phyloP scores from a whole-genome alignment of 1,140 invertebrate genomes.

The Parasteatoda tepidariorum region DNA sequence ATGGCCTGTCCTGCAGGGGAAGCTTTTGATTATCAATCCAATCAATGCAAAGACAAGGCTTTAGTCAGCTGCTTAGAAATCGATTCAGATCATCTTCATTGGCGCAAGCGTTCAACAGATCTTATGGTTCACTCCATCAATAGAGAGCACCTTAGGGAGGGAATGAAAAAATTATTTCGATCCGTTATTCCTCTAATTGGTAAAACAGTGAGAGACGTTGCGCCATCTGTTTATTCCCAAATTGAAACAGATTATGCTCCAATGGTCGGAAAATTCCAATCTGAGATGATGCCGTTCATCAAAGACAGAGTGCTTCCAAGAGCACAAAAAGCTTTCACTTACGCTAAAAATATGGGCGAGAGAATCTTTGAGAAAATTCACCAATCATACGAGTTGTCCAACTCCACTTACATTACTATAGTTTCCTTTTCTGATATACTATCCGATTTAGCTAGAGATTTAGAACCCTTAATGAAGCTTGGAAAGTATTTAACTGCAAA shows the following conservation, averaged over 20 bases:
- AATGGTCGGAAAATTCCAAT: not conserved
- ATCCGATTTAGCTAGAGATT: not conserved
- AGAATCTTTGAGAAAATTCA: not conserved
- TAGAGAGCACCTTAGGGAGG: not conserved
- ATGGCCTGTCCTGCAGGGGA: constrained; percentile 5
- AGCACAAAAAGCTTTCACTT: not conserved
- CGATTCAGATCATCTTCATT: not conserved
- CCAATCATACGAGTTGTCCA: not conserved
- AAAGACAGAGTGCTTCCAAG: not conserved
- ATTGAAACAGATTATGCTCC: not conserved
- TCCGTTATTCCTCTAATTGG: not conserved
- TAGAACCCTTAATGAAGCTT: constrained; percentile 16
- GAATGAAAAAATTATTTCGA: not conserved
- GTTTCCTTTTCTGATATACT: constrained; percentile 6
- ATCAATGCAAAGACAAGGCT: not conserved
- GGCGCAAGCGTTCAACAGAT: not conserved
- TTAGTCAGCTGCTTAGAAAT: constrained; percentile 1
- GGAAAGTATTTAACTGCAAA: constrained; percentile 12
- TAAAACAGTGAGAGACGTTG: not conserved
- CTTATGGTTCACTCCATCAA: not conserved
- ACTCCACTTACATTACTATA: constrained; percentile 25
- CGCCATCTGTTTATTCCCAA: not conserved
- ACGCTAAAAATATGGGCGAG: not conserved
- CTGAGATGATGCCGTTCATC: not conserved
- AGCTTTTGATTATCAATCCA: not conserved